Base-by-base conservation (phyloP, 2,113 vertebrate species). In the Gobio gobio region DNA sequence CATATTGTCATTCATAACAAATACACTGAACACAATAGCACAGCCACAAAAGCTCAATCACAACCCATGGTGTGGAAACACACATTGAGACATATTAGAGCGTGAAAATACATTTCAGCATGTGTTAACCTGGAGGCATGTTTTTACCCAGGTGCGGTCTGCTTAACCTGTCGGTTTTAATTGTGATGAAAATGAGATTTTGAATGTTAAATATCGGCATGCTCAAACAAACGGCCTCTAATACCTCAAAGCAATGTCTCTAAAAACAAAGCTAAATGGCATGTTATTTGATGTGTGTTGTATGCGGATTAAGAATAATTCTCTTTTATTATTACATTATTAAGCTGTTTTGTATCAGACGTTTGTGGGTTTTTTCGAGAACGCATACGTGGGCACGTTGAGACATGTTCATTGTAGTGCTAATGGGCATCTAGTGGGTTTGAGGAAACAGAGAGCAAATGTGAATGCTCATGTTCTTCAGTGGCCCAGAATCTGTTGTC, bases 1-100 rank as follows among this genome's bases (percentile, higher is more conserved):
- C 12, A 73, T 47, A 47, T 24, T 73, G 43, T 16, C 43, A 73
- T 73, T 13, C 70, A 22, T 47, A 7, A 14, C n/a, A 47, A 47
- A 22, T 13, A 47, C 40, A 72, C 40, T 7, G 12, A 43, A 72
- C 70, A 73, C 22, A 73, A 73, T 24, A 47, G 12, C 43, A 24
- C n/a, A 8, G 70, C 22, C 10, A 73, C 43, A 77, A 77, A 77
- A 77, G 75, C 29, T 36, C 18, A 77, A 58, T 56, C 33, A 36
- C 9, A 77, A 29, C 73, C 47, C 43, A 14, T 22, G 29, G 26
- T 33, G 29, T 36, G 26, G 26, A 77, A 77, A 77, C 49, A 36
- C 74, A 56, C 51, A 49, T 51, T 73, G 70, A 73, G 70, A 73
- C n/a, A 73, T 73, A 73, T 2, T 77, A 29, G 75, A 77, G 75